Evolutionary conservation across 2,888 invertebrate species (phyloP), one percentile per base, ranked within the genome.

Genomic region (Pristionchus arcanus): DNA sequence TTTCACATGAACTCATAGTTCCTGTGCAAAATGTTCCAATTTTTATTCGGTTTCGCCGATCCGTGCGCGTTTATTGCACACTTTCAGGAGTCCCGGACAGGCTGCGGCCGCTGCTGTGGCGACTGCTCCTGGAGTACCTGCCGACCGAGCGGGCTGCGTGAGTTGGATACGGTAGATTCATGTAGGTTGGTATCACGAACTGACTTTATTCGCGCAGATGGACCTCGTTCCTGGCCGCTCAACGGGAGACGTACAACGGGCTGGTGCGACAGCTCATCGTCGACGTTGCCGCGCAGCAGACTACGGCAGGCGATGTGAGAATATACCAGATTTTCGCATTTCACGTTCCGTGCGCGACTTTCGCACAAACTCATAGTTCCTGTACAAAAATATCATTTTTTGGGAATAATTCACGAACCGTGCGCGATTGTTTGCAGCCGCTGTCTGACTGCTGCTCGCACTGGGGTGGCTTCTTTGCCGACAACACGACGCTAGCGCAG

Each of bases 401-500:
- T 37, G 71, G 4, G 28, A 15, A 71, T 13, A 71, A 37, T 77
- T 77, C 77, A 34, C 42, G 7, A 21, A 31, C 37, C 34, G 34
- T 25, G 25, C 42, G 42, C 34, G 77, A 37, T 42, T 77, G 16
- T 81, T 91, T 94, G 95, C 97, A 99, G 96, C 99, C 99, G 0
- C 96, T 99, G 88, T 98, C 97, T 95, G 97, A 97, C n/a, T 97
- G 97, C 94, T 98, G 98, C 0, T 98, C 98, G 95, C 97, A 98
- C 85, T 99, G 99, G 99, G 97, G 97, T 94, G 97, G 97, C 5
- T 99, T 97, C 96, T 99, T 99, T 96, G 97, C 97, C 95, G 99
- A 99, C 95, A 99, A 99, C 95, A 98, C 99, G 96, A 98, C 98
- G 90, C 96, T 99, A 71, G 96, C 98, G 77, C 99, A 99, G 96